Percentiles rank a stretch among this genome's conserved stretches.
Conservation (phyloP, 2,888 invertebrate species). For the Drosophila demipolita region DNA sequence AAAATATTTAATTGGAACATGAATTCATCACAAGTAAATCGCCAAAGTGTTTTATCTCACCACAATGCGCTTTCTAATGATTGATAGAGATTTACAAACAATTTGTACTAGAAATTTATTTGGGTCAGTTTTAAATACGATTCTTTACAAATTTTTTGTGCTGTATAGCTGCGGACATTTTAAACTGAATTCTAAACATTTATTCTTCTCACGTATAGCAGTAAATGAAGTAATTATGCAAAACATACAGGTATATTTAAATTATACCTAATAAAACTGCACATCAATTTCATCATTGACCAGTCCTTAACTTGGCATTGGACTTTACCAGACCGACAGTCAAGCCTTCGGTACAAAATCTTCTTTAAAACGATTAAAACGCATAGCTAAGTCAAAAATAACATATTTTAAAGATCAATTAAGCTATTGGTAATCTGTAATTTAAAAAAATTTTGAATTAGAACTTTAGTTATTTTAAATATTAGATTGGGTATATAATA, state of each 20-base stretch:
- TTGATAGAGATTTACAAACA: slow-evolving; percentile 37
- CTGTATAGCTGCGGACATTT: background rate
- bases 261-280: too few species aligned
- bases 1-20: slow-evolving; percentile 38
- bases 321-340: background rate
- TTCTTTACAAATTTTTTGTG: background rate
- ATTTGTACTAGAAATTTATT: slow-evolving; percentile 10
- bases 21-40: slow-evolving; percentile 61
- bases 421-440: background rate
- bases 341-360: background rate
- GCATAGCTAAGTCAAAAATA: background rate
- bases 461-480: background rate
- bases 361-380: background rate
- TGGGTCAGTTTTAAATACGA: background rate
- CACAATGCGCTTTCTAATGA: slow-evolving; percentile 23
- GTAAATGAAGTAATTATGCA: background rate
- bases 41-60: background rate
- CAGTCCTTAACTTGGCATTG: accelerated
- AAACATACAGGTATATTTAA: background rate
- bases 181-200: background rate
- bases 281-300: background rate
- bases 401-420: accelerated
- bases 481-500: background rate
- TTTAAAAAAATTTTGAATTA: background rate
- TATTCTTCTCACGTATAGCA: background rate